Base-by-base conservation (phyloP, 2,888 invertebrate genomes). In the Tuta absoluta region DNA sequence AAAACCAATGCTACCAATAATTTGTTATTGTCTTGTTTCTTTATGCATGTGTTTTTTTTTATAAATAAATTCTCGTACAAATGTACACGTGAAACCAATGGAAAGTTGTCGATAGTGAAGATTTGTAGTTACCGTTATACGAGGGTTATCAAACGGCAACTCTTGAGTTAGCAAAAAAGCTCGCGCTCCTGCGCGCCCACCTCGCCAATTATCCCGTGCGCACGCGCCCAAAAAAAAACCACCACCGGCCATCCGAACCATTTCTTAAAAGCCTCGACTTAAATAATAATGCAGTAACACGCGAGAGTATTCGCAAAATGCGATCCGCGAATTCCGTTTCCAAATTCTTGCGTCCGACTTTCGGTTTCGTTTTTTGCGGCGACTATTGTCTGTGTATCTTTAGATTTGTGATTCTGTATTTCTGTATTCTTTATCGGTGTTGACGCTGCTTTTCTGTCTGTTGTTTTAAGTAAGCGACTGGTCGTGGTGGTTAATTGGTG, bases 251-350 rank as follows among this genome's bases (percentile, higher is more conserved):
- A 87, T 85, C 81, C 82, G 73, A 84, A 80, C 84, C 85, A 87
- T 89, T 87, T 89, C 86, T 83, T 86, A 85, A 89, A 87, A 86
- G 82, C 72, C 78, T 80, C 79, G 84, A 77, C 84, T 86, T 87
- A 89, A 90, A 91, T 91, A 91, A 91, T 91, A 91, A 90, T 91
- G 91, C 91, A 88, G 87, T 89, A 91, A 91, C 91, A 91, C 91
- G 91, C 91, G 89, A 91, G 85, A 85, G 81, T 85, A 91, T 91
- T 86, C 85, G 83, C 87, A 84, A 89, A 89, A 91, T 91, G 90
- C 91, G 87, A 91, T 91, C 85, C 85, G 73, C 85, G 86, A 87
- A 88, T 89, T 89, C 89, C 83, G 87, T 84, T 87, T 86, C 85
- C 86, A 87, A 91, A 91, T 91, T 89, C 91, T 85, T 75, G 72